Evolutionary conservation across 2,888 invertebrate genomes (phyloP).

Genomic region (Sylvicola fuscatus): DNA sequence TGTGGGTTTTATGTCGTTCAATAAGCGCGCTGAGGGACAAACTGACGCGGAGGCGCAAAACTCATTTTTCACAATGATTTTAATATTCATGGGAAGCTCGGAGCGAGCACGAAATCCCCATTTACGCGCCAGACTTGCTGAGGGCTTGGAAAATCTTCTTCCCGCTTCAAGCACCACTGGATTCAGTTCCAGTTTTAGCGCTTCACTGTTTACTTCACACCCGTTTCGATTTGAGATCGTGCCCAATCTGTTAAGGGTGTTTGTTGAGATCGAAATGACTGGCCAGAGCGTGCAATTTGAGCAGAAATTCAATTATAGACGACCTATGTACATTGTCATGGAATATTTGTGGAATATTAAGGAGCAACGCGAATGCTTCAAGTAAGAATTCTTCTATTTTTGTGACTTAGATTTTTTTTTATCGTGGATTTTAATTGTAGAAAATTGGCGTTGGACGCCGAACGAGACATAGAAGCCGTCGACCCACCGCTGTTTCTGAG

Average conservation of each 20-base stretch:
- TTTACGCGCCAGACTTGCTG: slow-evolving; percentile 72
- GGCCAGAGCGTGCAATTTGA: slow-evolving; percentile 91
- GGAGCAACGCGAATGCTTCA: slow-evolving; percentile 56
- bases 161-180: slow-evolving; percentile 42
- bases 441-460: slow-evolving; percentile 55
- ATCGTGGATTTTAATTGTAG: slow-evolving; percentile 24
- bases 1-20: slow-evolving; percentile 57
- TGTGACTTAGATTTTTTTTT: background rate
- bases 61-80: slow-evolving; percentile 54
- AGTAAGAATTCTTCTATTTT: slow-evolving; percentile 28
- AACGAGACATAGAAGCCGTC: slow-evolving; percentile 72
- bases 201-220: slow-evolving; percentile 57
- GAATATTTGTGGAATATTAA: slow-evolving; percentile 74
- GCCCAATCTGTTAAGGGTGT: slow-evolving; percentile 65
- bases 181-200: slow-evolving; percentile 29
- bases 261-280: slow-evolving; percentile 96
- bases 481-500: slow-evolving; percentile 81
- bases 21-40: slow-evolving; percentile 39
- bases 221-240: slow-evolving; percentile 56
- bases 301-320: slow-evolving; percentile 89
- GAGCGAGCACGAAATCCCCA: slow-evolving; percentile 75
- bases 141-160: slow-evolving; percentile 69
- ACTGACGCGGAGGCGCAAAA: slow-evolving; percentile 37
- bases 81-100: slow-evolving; percentile 77
- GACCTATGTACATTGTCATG: slow-evolving; percentile 89